These are phyloP conservation scores for Arrhamphus sclerolepis DNA, from an alignment of 2,797 vertebrate genomes.

Conservation along the genomic window DNA sequence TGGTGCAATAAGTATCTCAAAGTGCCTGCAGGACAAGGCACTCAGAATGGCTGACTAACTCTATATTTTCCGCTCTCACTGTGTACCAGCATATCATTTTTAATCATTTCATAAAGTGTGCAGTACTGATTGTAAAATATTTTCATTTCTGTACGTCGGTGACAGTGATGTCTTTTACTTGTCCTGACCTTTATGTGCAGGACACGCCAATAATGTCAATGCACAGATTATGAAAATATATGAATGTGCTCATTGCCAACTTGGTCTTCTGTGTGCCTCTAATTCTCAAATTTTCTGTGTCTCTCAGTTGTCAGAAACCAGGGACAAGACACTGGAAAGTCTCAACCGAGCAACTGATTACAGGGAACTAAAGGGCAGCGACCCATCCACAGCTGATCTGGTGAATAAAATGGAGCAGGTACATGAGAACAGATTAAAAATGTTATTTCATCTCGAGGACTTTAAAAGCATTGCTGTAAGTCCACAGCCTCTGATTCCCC, in stretches of 20 bases:
- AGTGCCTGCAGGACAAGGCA: constrained; percentile 17
- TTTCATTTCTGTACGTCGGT: constrained; percentile 17
- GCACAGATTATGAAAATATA: neutral
- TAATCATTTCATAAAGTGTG: constrained; percentile 24
- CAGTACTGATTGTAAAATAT: too few relatives aligned
- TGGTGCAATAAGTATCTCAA: constrained; percentile 31
- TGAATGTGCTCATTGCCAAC: neutral
- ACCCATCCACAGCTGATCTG: constrained; percentile 82
- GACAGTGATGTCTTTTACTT: neutral
- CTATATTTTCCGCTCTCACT: constrained; percentile 14
- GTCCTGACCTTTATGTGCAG: neutral
- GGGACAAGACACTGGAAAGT: constrained; percentile 79
- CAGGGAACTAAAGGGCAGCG: constrained; percentile 82
- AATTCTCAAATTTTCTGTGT: constrained; percentile 27
- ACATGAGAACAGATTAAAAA: constrained; percentile 11
- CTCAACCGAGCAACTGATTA: constrained; percentile 65
- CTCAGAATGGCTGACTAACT: constrained; percentile 18
- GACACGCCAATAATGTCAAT: too few relatives aligned
- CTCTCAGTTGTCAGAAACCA: constrained; percentile 86
- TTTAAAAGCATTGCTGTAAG: neutral
- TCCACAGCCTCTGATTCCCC: neutral
- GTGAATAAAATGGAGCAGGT: constrained; percentile 88
- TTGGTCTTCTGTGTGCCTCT: neutral
- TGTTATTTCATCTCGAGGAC: neutral
- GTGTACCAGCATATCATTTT: constrained; percentile 16